Evolutionary conservation across 2,797 vertebrate species (phyloP).

Genomic region (Oryzias dopingdopingensis): DNA sequence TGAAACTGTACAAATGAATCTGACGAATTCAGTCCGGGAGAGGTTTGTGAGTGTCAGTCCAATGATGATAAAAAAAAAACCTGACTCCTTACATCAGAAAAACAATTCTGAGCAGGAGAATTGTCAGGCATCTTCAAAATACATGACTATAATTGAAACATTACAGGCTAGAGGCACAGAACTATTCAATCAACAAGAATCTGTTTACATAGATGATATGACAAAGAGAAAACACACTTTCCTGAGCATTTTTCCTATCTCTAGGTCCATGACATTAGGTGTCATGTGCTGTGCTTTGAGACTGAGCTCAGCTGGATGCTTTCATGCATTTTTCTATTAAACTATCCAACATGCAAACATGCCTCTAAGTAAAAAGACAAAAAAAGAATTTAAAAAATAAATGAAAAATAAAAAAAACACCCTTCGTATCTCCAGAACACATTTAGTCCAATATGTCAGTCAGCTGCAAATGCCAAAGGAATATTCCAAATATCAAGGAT

Average conservation of each 20-base stretch:
- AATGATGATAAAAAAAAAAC: constrained; percentile 16
- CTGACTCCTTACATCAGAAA: constrained; percentile 7
- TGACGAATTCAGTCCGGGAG: constrained; percentile 1
- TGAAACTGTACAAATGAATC: constrained; percentile 39
- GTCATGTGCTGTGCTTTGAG: constrained; percentile 52
- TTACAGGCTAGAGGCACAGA: neutral
- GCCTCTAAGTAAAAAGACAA: constrained; percentile 63
- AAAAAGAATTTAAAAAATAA: too few species aligned
- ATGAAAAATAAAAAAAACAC: constrained; percentile 46
- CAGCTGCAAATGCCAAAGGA: constrained; percentile 71
- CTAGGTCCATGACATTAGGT: constrained; percentile 40
- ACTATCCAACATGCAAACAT: constrained; percentile 39
- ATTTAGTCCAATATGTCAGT: constrained; percentile 57
- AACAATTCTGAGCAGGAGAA: constrained; percentile 16
- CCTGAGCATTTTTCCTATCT: constrained; percentile 4
- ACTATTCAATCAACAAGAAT: too few species aligned
- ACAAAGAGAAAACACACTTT: too few species aligned
- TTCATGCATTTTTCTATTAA: too few species aligned
- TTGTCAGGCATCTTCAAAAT: neutral
- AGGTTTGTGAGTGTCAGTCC: constrained; percentile 15
- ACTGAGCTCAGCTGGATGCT: constrained; percentile 17
- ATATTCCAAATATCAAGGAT: constrained; percentile 70
- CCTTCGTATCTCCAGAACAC: constrained; percentile 60
- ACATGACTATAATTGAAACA: constrained; percentile 9
- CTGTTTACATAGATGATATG: too few species aligned